A percentile compares a stretch with the other conserved stretches of the same genome.
phyloP scores from a whole-genome alignment of 2,888 invertebrate genomes.

The Thera britannica region DNA sequence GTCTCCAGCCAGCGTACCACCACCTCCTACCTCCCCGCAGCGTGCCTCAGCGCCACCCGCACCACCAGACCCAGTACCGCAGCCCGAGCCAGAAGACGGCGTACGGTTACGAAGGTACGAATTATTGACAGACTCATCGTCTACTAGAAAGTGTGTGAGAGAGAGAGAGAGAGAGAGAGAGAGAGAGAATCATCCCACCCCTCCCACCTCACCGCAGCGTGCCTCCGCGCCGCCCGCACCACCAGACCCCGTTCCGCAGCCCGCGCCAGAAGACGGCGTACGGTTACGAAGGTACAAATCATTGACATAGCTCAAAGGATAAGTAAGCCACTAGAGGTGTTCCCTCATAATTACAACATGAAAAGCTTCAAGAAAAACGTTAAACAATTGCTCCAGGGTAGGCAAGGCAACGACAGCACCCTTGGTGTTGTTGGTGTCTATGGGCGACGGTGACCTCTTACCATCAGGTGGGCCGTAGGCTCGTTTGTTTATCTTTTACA shows the following conservation, averaged over 20 bases:
- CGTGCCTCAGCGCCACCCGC: constrained; percentile 71
- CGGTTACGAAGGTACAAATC: constrained; percentile 61
- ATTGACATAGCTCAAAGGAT: too few species aligned
- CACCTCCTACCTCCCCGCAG: constrained; percentile 73
- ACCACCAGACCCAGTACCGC: constrained; percentile 68
- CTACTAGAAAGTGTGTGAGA: neutral
- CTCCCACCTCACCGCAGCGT: constrained; percentile 75
- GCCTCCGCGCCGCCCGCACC: constrained; percentile 67
- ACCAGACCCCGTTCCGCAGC: constrained; percentile 69
- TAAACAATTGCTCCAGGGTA: too few species aligned
- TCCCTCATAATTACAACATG: too few species aligned
- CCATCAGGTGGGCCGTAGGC: too few species aligned
- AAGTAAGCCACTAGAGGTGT: too few species aligned
- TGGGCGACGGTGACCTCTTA: too few species aligned
- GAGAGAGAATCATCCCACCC: constrained; percentile 53
- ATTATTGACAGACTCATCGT: neutral
- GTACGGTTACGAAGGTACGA: constrained; percentile 69
- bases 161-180: neutral
- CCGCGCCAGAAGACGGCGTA: constrained; percentile 75
- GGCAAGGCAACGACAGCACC: too few species aligned
- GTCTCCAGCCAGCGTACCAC: constrained; percentile 63
- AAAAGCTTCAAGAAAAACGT: too few species aligned
- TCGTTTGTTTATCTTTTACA: too few species aligned
- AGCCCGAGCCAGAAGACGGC: constrained; percentile 74
- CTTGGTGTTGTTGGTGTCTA: too few species aligned